Percentiles rank a stretch among this genome's conserved stretches.
Evolutionary conservation across 2,888 invertebrate genomes (phyloP).

Genomic region (Trimorus sp.): DNA sequence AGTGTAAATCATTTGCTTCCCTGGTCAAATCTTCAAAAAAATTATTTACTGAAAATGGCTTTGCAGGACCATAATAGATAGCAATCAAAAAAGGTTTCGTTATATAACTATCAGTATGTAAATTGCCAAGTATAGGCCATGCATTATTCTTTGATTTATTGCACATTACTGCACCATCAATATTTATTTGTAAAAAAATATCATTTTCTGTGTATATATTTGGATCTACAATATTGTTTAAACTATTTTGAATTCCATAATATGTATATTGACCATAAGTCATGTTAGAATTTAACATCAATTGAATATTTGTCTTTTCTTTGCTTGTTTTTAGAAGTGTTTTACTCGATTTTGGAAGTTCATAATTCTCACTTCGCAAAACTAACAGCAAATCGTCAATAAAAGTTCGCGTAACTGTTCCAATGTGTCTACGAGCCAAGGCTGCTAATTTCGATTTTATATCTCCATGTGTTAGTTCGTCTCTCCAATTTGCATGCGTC

Average conservation of each 20-base stretch:
- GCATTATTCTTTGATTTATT: constrained; percentile 10
- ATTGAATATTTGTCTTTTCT: constrained; percentile 1
- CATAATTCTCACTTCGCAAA: constrained; percentile 21
- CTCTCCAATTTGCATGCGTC: no score
- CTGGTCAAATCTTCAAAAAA: constrained; percentile 46
- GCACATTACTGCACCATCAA: constrained; percentile 15
- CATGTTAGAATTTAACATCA: background rate
- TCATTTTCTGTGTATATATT: constrained; percentile 6
- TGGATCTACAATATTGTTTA: background rate
- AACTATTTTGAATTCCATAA: constrained; percentile 5
- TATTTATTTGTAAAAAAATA: constrained; percentile 11
- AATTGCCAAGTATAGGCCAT: constrained; percentile 2
- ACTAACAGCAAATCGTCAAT: constrained; percentile 15
- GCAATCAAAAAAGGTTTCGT: constrained; percentile 46
- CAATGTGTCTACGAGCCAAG: constrained; percentile 7
- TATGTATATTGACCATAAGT: constrained; percentile 7
- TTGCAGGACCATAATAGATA: constrained; percentile 48
- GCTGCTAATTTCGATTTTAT: constrained; percentile 7
- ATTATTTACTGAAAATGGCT: constrained; percentile 37
- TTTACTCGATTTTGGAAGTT: constrained; percentile 20
- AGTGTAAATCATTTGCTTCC: constrained; percentile 10
- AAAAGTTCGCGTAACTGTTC: constrained; percentile 14
- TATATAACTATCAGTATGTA: constrained; percentile 25
- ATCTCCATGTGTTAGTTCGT: constrained; percentile 8
- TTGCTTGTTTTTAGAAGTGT: constrained; percentile 8